phyloP scores from a whole-genome alignment of 2,797 vertebrate species.

The Phrynocephalus guinanensis region DNA sequence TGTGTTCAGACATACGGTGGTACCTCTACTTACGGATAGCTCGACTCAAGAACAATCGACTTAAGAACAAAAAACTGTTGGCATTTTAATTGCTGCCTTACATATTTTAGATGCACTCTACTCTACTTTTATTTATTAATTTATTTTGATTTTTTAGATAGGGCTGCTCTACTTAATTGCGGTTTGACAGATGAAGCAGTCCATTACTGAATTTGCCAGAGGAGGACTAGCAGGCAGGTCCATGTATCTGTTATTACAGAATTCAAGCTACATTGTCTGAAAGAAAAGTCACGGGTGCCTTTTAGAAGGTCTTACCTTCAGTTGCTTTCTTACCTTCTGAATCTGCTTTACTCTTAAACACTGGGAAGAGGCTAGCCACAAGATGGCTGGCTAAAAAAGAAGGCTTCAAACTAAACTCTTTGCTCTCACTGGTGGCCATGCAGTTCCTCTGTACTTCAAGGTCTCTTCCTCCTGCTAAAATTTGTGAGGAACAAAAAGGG shows the following conservation, averaged over 20 bases:
- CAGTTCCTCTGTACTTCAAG: conserved; percentile 28
- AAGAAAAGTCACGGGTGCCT: not conserved
- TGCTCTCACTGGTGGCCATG: not conserved
- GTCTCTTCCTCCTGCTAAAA: conserved; percentile 23
- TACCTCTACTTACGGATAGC: too few relatives aligned
- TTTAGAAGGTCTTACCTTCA: conserved; percentile 43
- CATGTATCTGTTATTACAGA: not conserved
- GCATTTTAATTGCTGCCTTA: too few relatives aligned
- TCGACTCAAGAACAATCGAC: too few relatives aligned
- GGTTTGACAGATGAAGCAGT: not conserved
- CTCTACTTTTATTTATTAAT: too few relatives aligned
- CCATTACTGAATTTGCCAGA: not conserved
- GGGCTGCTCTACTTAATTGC: too few relatives aligned
- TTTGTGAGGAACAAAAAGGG: conserved; percentile 6
- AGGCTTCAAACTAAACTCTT: conserved; percentile 14
- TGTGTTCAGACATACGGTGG: not conserved
- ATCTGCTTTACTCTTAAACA: conserved; percentile 45
- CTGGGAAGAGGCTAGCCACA: conserved; percentile 44
- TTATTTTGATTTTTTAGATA: too few relatives aligned
- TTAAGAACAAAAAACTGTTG: too few relatives aligned
- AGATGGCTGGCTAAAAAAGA: conserved; percentile 34
- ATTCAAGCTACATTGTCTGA: not conserved
- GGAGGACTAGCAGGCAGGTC: too few relatives aligned
- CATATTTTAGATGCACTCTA: too few relatives aligned
- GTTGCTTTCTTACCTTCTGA: not conserved